Base-by-base conservation (phyloP, 2,113 vertebrate species). In the Varanus komodoensis region DNA sequence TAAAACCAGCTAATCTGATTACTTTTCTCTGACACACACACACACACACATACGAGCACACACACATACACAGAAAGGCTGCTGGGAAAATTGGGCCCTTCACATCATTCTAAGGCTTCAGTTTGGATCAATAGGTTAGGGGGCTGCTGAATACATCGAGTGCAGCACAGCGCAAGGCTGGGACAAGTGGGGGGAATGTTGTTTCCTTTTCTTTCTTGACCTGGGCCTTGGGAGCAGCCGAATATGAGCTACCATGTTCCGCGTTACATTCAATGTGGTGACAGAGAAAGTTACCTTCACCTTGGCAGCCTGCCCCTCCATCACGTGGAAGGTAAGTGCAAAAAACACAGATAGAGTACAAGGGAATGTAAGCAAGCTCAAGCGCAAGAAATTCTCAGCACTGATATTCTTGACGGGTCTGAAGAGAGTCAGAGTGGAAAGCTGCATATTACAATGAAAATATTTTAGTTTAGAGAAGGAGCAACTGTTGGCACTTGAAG, bases 1-100 rank as follows among this genome's bases (percentile, higher is more conserved):
- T 95, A 91, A 95, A 0, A 94, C 75, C 92, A 92, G 91, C 92
- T 95, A 89, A 95, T 94, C 93, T 93, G 91, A 94, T 97, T 94
- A 97, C 93, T 93, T 92, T 52, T 78, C 82, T 52, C 81, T 67
- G 75, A 32, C 75, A 57, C 93, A 95, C 75, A 92, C 90, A 88
- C 88, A 32, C 61, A 69, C 57, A 78, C 57, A 23, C 38, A 38
- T 61, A 77, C 38, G 34, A 93, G 95, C 93, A 95, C 94, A 96
- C 77, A 95, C 86, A 90, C 83, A 71, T 48, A 54, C 34, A 21
- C 12, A 82, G 27, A 32, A 91, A 92, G 95, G 94, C 91, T 94
- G 92, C 92, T 89, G 89, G 89, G 88, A 93, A 95, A 94, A 92
- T 12, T 75, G 83, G 84, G 89, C 86, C 75, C 71, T 73, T 90